Evolutionary conservation across 2,113 vertebrate species (phyloP).

Genomic region (Monarcha castaneiventris): DNA sequence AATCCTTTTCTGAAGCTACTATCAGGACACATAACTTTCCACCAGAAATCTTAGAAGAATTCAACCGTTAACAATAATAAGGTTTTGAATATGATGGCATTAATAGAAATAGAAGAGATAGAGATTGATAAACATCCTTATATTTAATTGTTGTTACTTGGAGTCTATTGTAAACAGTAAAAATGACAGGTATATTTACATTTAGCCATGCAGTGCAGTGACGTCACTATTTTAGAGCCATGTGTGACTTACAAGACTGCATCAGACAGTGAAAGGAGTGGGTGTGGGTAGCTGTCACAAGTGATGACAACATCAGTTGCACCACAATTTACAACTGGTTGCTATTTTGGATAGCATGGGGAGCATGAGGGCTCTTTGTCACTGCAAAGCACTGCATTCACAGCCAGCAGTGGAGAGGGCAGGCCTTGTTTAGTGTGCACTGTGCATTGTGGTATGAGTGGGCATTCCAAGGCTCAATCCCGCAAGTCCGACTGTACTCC

Average conservation of each 20-base stretch:
- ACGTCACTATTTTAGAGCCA: not conserved
- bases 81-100: not conserved
- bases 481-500: not conserved
- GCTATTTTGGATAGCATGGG: not conserved
- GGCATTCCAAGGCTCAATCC: not conserved
- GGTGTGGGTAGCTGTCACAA: not conserved
- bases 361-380: not conserved
- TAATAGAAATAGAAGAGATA: not conserved
- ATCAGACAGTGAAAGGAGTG: not conserved
- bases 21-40: not conserved
- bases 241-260: not conserved
- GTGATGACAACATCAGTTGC: not conserved
- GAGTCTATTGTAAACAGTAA: not conserved
- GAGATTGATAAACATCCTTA: not conserved
- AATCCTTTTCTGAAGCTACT: not conserved
- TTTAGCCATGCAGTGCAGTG: not conserved
- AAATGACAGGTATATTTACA: not conserved
- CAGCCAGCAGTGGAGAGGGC: not conserved
- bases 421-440: too few relatives aligned
- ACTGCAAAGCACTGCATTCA: not conserved
- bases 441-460: fast-evolving
- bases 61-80: not conserved
- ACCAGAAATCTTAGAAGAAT: not conserved
- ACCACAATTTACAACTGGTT: not conserved
- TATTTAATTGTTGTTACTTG: not conserved